phyloP scores from a whole-genome alignment of 2,113 vertebrate genomes.

The Cyanoliseus patagonus region DNA sequence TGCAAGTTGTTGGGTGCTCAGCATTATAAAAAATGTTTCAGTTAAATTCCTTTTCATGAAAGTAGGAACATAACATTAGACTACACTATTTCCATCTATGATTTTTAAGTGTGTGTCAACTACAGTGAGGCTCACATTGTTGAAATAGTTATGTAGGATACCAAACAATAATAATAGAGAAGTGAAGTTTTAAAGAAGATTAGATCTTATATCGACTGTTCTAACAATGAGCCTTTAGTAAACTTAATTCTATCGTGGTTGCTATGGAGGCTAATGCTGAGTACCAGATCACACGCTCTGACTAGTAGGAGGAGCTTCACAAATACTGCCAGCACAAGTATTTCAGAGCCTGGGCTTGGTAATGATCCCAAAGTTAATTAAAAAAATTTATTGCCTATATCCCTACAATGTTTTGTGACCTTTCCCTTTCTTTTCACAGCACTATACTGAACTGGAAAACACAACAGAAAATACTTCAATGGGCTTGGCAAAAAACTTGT shows the following conservation, averaged over 20 bases:
- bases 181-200: neutral
- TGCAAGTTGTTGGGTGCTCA: neutral
- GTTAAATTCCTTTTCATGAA: neutral
- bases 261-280: neutral
- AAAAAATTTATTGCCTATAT: neutral
- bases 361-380: neutral
- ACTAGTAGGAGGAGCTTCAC: neutral
- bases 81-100: neutral
- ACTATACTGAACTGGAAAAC: neutral
- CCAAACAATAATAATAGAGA: neutral
- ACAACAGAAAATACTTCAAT: neutral
- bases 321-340: neutral
- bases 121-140: neutral
- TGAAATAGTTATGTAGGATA: neutral
- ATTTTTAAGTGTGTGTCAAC: neutral
- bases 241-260: neutral
- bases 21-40: neutral
- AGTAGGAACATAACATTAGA: neutral
- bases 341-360: neutral
- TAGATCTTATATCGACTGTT: neutral
- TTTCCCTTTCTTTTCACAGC: neutral
- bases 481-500: neutral
- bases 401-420: neutral
- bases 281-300: neutral
- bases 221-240: neutral